These are phyloP conservation scores for Manis pentadactyla DNA, from an alignment of 2,797 vertebrate species.

Conservation along the genomic window DNA sequence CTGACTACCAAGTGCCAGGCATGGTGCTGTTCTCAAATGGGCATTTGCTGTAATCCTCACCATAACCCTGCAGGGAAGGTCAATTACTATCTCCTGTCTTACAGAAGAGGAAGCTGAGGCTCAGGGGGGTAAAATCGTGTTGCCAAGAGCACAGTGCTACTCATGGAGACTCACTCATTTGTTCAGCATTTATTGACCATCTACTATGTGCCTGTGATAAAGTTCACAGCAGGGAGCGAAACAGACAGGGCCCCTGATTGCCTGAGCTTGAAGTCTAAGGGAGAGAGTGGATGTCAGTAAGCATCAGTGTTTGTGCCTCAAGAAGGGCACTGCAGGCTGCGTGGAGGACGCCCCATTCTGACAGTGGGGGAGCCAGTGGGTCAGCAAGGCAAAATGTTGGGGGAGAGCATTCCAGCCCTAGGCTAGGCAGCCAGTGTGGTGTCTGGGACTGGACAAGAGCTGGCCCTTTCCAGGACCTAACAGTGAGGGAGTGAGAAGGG, in stretches of 20 bases:
- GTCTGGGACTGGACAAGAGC: background rate
- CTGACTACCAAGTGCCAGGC: background rate
- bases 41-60: background rate
- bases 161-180: background rate
- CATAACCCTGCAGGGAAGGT: background rate
- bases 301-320: too few species aligned
- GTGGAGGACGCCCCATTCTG: accelerated
- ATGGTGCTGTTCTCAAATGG: background rate
- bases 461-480: background rate
- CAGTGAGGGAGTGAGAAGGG: too few species aligned
- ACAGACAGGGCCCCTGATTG: background rate
- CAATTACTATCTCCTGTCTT: background rate
- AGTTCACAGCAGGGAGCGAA: background rate
- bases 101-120: background rate
- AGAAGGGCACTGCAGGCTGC: background rate
- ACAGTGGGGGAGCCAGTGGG: background rate
- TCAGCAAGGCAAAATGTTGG: background rate
- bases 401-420: background rate
- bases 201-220: background rate
- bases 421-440: accelerated
- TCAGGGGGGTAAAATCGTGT: accelerated
- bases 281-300: background rate
- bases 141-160: background rate
- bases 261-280: background rate
- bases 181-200: background rate